These are phyloP conservation scores for Mesorhabditis belari DNA, from an alignment of 2,888 invertebrate genomes.

Conservation along the genomic window DNA sequence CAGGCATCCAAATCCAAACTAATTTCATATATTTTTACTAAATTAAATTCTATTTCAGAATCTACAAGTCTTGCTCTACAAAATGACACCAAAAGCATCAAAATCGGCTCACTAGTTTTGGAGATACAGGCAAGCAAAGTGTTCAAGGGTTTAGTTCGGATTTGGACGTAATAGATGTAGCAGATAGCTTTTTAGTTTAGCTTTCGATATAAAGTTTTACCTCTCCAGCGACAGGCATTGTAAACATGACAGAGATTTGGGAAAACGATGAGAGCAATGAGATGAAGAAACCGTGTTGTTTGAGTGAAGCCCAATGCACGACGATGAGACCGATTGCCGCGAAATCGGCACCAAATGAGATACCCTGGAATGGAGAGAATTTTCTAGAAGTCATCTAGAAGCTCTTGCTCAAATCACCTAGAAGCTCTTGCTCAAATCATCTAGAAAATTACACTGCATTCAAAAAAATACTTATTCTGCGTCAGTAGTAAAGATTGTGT, in stretches of 20 bases:
- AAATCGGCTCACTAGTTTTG: too few species aligned
- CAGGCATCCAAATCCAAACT: too few species aligned
- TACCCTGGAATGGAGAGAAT: constrained; percentile 18
- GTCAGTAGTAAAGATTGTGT: neutral
- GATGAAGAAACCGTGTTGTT: constrained; percentile 45
- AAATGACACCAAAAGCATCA: too few species aligned
- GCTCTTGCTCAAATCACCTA: neutral
- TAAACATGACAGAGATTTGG: constrained; percentile 46
- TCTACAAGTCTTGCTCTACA: too few species aligned
- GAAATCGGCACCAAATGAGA: constrained; percentile 47
- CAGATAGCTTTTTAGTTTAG: neutral
- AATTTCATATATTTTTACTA: too few species aligned
- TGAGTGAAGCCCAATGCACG: constrained; percentile 42
- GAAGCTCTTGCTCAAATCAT: neutral
- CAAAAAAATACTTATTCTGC: neutral
- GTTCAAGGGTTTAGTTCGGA: too few species aligned
- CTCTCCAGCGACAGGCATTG: constrained; percentile 44
- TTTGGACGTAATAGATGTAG: too few species aligned
- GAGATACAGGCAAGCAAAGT: too few species aligned
- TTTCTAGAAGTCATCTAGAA: neutral
- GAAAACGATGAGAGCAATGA: constrained; percentile 45
- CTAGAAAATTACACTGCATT: neutral
- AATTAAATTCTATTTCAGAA: too few species aligned
- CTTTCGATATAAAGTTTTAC: constrained; percentile 12
- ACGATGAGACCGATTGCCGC: constrained; percentile 45